Evolutionary conservation across 2,113 vertebrate genomes (phyloP).

Genomic region (Toxotes chatareus): DNA sequence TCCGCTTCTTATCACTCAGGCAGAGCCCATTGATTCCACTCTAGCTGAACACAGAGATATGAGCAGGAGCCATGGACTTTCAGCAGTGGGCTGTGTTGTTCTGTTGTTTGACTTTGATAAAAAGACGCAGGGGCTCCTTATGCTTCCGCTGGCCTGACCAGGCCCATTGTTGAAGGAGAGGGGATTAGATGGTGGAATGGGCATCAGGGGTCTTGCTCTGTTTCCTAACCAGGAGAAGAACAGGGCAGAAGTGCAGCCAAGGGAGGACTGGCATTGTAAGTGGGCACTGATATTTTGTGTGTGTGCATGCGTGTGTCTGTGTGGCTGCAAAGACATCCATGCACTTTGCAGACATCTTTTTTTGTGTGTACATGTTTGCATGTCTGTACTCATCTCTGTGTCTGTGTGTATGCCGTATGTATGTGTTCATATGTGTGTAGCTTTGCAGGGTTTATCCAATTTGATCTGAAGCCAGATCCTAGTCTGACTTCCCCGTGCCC

Average conservation of each 20-base stretch:
- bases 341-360: not conserved
- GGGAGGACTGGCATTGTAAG: conserved; percentile 9
- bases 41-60: conserved; percentile 44
- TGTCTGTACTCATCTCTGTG: not conserved
- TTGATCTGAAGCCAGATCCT: conserved; percentile 49
- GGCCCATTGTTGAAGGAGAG: conserved; percentile 67
- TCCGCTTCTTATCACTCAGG: conserved; percentile 65
- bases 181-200: conserved; percentile 60
- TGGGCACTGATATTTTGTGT: conserved; percentile 14
- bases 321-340: not conserved
- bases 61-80: conserved; percentile 46
- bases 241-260: conserved; percentile 16
- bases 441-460: conserved; percentile 43
- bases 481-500: conserved; percentile 15
- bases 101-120: conserved; percentile 73
- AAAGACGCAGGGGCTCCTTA: conserved; percentile 41
- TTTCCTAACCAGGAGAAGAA: conserved; percentile 57
- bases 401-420: not conserved
- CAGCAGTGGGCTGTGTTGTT: conserved; percentile 45
- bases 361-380: not conserved
- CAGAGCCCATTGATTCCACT: conserved; percentile 54
- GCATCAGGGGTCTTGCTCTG: conserved; percentile 57
- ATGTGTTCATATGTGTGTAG: conserved; percentile 3
- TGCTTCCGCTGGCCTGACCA: conserved; percentile 52
- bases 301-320: not conserved